Evolutionary conservation across 2,888 invertebrate genomes (phyloP), one percentile per base, ranked within the genome.

Genomic region (Caenorhabditis sulstoni): DNA sequence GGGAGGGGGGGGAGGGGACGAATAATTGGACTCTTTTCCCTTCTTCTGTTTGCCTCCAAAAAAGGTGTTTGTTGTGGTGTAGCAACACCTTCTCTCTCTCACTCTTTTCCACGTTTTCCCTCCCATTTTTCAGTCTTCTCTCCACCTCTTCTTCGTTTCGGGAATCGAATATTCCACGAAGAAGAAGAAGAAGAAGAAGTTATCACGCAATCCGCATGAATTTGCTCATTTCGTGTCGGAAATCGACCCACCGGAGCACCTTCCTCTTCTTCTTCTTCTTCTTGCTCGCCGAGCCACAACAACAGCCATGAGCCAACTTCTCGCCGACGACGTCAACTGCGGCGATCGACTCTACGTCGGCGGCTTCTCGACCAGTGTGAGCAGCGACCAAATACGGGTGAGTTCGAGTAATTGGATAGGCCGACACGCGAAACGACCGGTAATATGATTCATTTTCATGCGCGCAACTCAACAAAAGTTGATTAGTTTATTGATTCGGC

Each of bases 341-440:
- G 67, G 64, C 35, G 74, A 74, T 68, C 74, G 79, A 29, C 65
- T 74, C 23, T 74, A 79, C 53, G 79, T 79, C 39, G 73, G 74
- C 45, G 73, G 73, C 64, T 73, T 79, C 37, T 79, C 79, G 55
- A 61, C 79, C n/a, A 62, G 14, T 16, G 53, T 74, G 67, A 52
- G 58, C 41, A 62, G 66, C 20, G 45, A 66, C 18, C 78, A 78
- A 49, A 73, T 78, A 58, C 71, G 58, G 44, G 78, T 78, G 41
- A 66, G 70, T 67, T 47, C 11, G 22, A n/a, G 71, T 39, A 70
- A 70, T 62, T 55, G 61, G 61, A 62, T 61, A 70, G 53, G 41
- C 4, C 29, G 29, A 3, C 22, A 11, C 5, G 59, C 18, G 41
- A 29, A 45, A 52, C 41, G n/a, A n/a, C 11, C 20, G 65, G 49